Base-by-base conservation (phyloP, 2,888 invertebrate species). In the Pachliopta kotzebuea region DNA sequence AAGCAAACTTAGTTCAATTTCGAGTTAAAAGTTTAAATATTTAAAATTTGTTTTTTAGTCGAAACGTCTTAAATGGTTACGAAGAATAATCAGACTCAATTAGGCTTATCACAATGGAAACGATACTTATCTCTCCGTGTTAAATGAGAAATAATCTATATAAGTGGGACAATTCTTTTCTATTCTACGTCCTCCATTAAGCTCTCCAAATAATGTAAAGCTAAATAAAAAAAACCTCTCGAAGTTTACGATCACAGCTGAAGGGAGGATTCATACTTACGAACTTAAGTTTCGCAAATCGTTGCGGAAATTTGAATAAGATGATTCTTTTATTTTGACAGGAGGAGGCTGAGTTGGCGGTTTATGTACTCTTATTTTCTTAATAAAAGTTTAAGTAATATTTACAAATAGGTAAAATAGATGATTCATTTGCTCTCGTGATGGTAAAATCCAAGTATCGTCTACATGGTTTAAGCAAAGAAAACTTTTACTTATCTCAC, bases 241-340 rank as follows among this genome's bases (percentile, higher is more conserved):
- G n/a, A 45, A 45, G 45, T 45, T 45, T n/a, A n/a, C n/a, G 45
- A 45, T n/a, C 18, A 45, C 45, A 45, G 45, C 45, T n/a, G 18
- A 18, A 45, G 18, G 45, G 45, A 45, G 45, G 45, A 45, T n/a
- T 45, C n/a, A 45, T 45, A 45, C 45, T 45, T 45, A n/a, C 18
- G n/a, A 45, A 45, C 45, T 45, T 45, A 45, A 45, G 45, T 45
- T 45, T 45, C 45, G 45, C 45, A 45, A 45, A 45, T 45, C 45
- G 45, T 45, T 45, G 4, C 45, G 7, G 7, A 45, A 45, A 45
- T 45, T n/a, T 45, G 45, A 45, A 45, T 45, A 45, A 45, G 45
- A 45, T 45, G 45, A n/a, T 45, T 45, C 18, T 45, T 45, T 45
- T 45, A 45, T 45, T 45, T 45, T 45, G 45, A 45, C 18, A 45